Percentiles rank a stretch among this genome's conserved stretches.
Evolutionary conservation across 1,140 invertebrate genomes (phyloP).

Genomic region (Drosophila grimshawi): DNA sequence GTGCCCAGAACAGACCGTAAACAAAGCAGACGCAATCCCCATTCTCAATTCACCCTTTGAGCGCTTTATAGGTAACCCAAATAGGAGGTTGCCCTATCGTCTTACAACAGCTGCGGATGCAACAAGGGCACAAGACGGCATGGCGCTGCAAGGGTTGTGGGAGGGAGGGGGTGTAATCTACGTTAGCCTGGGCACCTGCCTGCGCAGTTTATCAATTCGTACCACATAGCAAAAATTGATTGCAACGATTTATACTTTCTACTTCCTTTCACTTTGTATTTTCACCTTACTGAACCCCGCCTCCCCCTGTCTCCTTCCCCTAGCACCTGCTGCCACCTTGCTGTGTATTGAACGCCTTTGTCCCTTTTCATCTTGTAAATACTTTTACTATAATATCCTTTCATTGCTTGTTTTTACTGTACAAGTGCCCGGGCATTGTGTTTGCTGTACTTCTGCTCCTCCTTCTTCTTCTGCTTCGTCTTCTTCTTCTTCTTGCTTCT

Average conservation of each 20-base stretch:
- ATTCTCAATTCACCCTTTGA: conserved; percentile 52
- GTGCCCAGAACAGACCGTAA: conserved; percentile 24
- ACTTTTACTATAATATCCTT: conserved; percentile 82
- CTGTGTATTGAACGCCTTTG: conserved; percentile 35
- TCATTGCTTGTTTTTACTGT: conserved; percentile 78
- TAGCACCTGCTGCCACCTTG: conserved; percentile 30
- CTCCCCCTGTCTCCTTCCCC: conserved; percentile 12
- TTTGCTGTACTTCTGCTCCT: conserved; percentile 56
- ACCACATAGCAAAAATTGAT: conserved; percentile 82
- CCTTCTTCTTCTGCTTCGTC: conserved; percentile 26
- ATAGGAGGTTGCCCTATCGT: conserved; percentile 55
- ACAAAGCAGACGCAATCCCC: not conserved
- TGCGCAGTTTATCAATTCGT: conserved; percentile 79
- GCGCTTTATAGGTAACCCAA: conserved; percentile 60
- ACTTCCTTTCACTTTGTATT: conserved; percentile 82
- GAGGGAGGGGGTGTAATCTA: no score
- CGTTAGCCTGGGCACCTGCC: conserved; percentile 13
- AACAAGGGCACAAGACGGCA: not conserved
- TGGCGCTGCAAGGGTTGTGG: not conserved
- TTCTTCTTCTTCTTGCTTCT: conserved; percentile 47
- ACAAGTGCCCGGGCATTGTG: conserved; percentile 75
- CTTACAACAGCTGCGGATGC: conserved; percentile 37
- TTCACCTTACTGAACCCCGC: conserved; percentile 10
- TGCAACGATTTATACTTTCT: conserved; percentile 83
- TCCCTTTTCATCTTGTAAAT: conserved; percentile 72